Conservation (phyloP, 2,888 invertebrate genomes). For the Scrobipalpa costella region DNA sequence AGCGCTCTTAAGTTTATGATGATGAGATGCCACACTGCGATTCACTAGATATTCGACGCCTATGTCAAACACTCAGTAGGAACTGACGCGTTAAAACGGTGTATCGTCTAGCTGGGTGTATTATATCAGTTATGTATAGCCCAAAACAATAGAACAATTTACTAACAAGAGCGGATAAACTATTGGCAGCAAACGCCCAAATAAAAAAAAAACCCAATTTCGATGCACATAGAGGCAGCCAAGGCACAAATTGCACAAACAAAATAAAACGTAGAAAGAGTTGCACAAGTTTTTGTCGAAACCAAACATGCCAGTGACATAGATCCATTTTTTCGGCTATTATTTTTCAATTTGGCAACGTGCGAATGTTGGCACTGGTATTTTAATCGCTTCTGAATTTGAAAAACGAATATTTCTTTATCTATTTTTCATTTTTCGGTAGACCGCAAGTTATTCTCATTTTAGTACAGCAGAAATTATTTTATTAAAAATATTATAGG, state of each 20-base stretch:
- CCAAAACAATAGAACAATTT: no score
- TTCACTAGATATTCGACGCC: no score
- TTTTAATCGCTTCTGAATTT: constrained; percentile 13
- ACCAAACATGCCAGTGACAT: constrained; percentile 11
- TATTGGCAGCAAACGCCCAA: neutral
- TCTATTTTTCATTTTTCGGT: neutral
- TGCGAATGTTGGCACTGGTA: constrained; percentile 2
- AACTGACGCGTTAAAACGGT: no score
- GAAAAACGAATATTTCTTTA: neutral
- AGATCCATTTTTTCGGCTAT: constrained; percentile 12
- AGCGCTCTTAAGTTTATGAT: no score
- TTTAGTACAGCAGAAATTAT: no score
- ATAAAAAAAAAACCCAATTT: neutral
- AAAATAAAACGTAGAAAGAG: neutral
- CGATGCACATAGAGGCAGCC: neutral
- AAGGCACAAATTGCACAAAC: constrained; percentile 10
- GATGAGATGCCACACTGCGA: no score
- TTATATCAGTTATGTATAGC: no score
- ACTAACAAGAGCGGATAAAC: no score
- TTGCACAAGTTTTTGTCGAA: constrained; percentile 1
- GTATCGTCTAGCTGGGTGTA: no score
- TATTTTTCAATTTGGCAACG: constrained; percentile 15
- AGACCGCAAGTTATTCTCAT: no score
- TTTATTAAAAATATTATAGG: no score
- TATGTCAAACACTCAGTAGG: no score